A percentile compares a stretch with the other conserved stretches of the same genome.
Conservation (phyloP, 2,113 vertebrate species). For the Stigmatopora nigra region DNA sequence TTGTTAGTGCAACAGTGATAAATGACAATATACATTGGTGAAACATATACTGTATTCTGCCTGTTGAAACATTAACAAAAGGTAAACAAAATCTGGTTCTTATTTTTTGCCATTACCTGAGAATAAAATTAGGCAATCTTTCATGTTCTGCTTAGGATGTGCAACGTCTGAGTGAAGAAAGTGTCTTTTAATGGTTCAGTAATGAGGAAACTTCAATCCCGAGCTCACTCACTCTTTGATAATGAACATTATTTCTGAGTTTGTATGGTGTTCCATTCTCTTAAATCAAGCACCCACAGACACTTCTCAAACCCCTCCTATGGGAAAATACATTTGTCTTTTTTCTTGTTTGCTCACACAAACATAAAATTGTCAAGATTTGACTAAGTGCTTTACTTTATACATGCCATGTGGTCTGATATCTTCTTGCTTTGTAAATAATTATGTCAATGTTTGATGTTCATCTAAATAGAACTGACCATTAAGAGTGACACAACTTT, state of each 20-base stretch:
- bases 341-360: constrained; percentile 2
- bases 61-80: constrained; percentile 24
- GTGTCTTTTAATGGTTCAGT: constrained; percentile 6
- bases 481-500: constrained; percentile 1
- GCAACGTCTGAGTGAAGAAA: constrained; percentile 25
- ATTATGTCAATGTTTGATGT: constrained; percentile 1
- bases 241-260: constrained; percentile 9
- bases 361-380: constrained; percentile 6
- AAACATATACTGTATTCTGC: constrained; percentile 37
- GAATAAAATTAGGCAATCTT: constrained; percentile 32
- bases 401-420: neutral
- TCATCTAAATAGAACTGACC: constrained; percentile 5
- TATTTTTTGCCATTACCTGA: constrained; percentile 37
- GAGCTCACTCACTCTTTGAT: constrained; percentile 1
- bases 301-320: neutral
- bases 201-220: constrained; percentile 10
- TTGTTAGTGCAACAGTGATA: constrained; percentile 40
- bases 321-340: constrained; percentile 3
- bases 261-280: constrained; percentile 8
- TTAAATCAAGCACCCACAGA: neutral
- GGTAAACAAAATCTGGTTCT: constrained; percentile 43
- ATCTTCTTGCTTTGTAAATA: neutral
- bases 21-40: constrained; percentile 32
- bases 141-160: constrained; percentile 18
- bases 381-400: neutral